Evolutionary conservation across 1,140 invertebrate species (phyloP), one percentile per base, ranked within the genome.

Genomic region (Euura lappo): DNA sequence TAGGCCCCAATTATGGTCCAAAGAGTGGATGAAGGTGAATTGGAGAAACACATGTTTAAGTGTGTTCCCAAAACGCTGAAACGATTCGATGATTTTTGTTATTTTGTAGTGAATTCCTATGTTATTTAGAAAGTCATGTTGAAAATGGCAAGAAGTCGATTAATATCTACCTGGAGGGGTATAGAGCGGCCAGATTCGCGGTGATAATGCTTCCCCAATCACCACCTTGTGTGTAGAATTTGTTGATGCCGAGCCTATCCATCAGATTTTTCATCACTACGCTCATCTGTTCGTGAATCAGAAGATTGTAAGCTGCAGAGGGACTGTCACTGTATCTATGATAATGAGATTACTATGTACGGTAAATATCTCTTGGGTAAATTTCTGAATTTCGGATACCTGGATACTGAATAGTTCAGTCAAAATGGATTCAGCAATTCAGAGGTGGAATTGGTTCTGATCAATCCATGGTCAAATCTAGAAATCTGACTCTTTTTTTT

Each of bases 151-250:
- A 1, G 1, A 7, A 11, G 6, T 6, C 5, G 44, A 6, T 11
- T 11, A 6, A 60, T 60, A n/a, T 28, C 72, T 72, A 87, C 86
- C 79, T 92, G 42, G 95, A 87, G 0, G 94, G 94, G 79, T 91
- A 96, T 0, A 96, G 72, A 1, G 86, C 87, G 4, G 92, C 92
- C 82, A 97, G 86, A 71, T 85, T 78, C 0, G 86, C 75, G 0
- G 87, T 90, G 65, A 96, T 91, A 0, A 90, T 5, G 2, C 91
- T 81, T 1, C 95, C 95, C 94, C 94, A 95, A 80, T 98, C 96
- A 8, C 96, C 96, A 5, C 96, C 96, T 84, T 98, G 96, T 0
- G 93, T 85, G 72, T 95, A 93, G 83, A 92, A 98, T 79, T 93
- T 92, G 1, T 93, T 79, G 80, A 91, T 90, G 0, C 94, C 94